These are phyloP conservation scores for Leuciscus waleckii DNA, from an alignment of 2,797 vertebrate genomes.

Conservation along the genomic window DNA sequence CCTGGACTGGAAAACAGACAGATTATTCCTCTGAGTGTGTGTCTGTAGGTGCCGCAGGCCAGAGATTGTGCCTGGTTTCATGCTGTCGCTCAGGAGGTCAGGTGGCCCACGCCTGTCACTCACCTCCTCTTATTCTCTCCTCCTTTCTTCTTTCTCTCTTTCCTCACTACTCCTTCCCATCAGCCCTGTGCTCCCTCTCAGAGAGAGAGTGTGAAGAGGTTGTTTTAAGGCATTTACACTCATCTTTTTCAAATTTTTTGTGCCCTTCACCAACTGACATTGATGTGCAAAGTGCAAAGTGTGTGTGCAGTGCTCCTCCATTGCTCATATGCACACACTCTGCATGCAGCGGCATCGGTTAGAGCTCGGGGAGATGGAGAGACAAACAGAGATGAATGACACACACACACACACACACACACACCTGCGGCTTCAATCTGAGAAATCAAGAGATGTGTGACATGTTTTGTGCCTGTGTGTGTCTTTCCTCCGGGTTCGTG, in stretches of 20 bases:
- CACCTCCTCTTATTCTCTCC: constrained; percentile 37
- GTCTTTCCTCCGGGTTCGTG: constrained; percentile 53
- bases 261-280: constrained; percentile 74
- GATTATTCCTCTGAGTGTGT: constrained; percentile 48
- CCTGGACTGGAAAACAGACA: constrained; percentile 31
- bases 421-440: constrained; percentile 60
- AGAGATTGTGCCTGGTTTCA: constrained; percentile 43
- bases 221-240: constrained; percentile 18
- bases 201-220: constrained; percentile 1
- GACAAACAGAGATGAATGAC: constrained; percentile 69
- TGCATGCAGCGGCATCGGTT: constrained; percentile 69
- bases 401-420: constrained; percentile 54
- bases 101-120: constrained; percentile 46
- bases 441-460: constrained; percentile 26
- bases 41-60: constrained; percentile 29
- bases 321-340: constrained; percentile 42
- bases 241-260: constrained; percentile 61
- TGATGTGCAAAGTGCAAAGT: constrained; percentile 61
- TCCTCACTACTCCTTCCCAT: constrained; percentile 8
- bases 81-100: constrained; percentile 54
- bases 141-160: constrained; percentile 20
- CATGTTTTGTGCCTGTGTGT: constrained; percentile 28
- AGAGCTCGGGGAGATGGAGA: constrained; percentile 69
- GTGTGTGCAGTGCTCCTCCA: constrained; percentile 38
- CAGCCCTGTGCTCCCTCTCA: constrained; percentile 8